phyloP scores from a whole-genome alignment of 2,888 invertebrate species.

The Diadegma fenestrale region DNA sequence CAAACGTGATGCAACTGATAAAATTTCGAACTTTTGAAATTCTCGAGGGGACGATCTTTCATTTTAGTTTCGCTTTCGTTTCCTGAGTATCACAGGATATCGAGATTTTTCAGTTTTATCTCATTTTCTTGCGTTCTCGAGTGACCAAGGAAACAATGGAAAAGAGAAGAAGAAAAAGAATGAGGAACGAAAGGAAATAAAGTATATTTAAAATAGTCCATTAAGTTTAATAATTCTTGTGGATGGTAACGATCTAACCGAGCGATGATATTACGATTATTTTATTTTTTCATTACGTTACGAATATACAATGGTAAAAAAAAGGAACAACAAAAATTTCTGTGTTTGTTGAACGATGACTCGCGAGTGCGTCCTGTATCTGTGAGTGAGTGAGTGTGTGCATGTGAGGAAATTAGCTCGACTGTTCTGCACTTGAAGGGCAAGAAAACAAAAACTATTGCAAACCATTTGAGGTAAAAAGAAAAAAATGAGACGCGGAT shows the following conservation, averaged over 20 bases:
- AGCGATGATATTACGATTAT: conserved; percentile 60
- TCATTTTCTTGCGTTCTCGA: not conserved
- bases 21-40: conserved; percentile 14
- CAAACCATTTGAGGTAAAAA: conserved; percentile 8
- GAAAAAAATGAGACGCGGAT: conserved; percentile 22
- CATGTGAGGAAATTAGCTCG: conserved; percentile 37
- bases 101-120: conserved; percentile 21
- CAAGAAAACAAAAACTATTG: conserved; percentile 11
- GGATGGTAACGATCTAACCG: conserved; percentile 57
- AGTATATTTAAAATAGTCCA: conserved; percentile 63
- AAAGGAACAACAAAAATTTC: not conserved
- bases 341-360: conserved; percentile 47
- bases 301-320: conserved; percentile 44
- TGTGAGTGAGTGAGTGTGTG: conserved; percentile 44
- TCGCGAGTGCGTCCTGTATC: conserved; percentile 20
- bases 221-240: conserved; percentile 60
- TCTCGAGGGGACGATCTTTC: conserved; percentile 16
- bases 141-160: not conserved
- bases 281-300: conserved; percentile 67
- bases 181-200: conserved; percentile 50
- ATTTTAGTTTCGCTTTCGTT: not conserved
- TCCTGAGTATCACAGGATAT: not conserved
- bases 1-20: conserved; percentile 13
- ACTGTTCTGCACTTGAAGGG: conserved; percentile 12
- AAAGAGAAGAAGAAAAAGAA: not conserved